Evolutionary conservation across 2,113 vertebrate species (phyloP).

Genomic region (Coptodon rendalli): DNA sequence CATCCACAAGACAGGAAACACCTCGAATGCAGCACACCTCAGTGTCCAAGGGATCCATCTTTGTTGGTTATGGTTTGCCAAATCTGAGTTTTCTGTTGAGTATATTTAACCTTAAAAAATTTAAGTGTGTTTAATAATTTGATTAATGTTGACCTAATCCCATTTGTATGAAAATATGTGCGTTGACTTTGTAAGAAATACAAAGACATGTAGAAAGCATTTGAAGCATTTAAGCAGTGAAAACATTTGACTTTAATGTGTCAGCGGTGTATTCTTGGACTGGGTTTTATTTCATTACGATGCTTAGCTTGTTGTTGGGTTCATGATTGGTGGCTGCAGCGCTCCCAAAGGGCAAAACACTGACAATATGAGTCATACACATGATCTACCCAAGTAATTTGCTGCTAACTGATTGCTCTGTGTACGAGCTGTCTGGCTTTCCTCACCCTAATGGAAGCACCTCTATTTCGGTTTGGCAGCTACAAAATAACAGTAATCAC

Average conservation of each 20-base stretch:
- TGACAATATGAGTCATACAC: not conserved
- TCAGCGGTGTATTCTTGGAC: not conserved
- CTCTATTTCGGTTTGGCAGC: not conserved
- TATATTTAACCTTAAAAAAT: not conserved
- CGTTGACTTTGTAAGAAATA: not conserved
- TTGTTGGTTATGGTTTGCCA: not conserved
- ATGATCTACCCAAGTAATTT: not conserved
- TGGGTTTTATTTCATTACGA: rapidly evolving
- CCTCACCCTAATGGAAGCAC: not conserved
- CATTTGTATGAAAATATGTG: not conserved
- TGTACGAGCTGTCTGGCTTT: not conserved
- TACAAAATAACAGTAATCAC: not conserved
- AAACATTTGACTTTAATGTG: not conserved
- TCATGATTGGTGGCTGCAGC: not conserved
- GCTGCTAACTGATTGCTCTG: not conserved
- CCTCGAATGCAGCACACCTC: not conserved
- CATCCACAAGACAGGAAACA: not conserved
- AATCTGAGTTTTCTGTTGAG: not conserved
- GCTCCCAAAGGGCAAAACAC: not conserved
- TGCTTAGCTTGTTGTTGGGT: not conserved
- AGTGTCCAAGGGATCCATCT: not conserved
- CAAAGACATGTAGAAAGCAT: not conserved
- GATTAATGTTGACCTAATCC: not conserved
- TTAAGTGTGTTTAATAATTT: not conserved
- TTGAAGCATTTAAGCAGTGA: not conserved